These are phyloP conservation scores for Siniperca undulata DNA, from an alignment of 2,797 vertebrate genomes.

Conservation along the genomic window DNA sequence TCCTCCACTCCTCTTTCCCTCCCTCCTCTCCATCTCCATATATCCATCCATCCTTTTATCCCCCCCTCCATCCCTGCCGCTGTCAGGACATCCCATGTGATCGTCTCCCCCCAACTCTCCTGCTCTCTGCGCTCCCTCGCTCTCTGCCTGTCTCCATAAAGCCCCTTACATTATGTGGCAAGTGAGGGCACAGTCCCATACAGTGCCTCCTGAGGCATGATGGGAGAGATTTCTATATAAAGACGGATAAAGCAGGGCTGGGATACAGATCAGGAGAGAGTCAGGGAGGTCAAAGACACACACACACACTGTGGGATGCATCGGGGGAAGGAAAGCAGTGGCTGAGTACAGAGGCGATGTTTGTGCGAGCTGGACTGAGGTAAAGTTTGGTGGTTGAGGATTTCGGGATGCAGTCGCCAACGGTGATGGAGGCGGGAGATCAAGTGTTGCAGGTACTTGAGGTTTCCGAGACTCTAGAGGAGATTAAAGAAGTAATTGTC, in stretches of 20 bases:
- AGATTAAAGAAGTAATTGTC: slow-evolving; percentile 65
- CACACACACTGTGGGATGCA: slow-evolving; percentile 36
- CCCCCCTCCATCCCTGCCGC: slow-evolving; percentile 19
- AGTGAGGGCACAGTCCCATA: slow-evolving; percentile 68
- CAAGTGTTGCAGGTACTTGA: slow-evolving; percentile 71
- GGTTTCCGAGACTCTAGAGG: slow-evolving; percentile 55
- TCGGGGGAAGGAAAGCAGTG: slow-evolving; percentile 4
- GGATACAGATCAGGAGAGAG: slow-evolving; percentile 48
- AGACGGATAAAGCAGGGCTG: slow-evolving; percentile 63
- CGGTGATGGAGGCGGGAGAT: slow-evolving; percentile 58
- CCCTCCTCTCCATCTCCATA: not conserved
- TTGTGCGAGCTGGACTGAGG: slow-evolving; percentile 18
- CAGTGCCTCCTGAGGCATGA: slow-evolving; percentile 72
- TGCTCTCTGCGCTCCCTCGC: slow-evolving; percentile 18
- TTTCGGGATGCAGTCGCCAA: slow-evolving; percentile 39
- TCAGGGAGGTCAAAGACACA: slow-evolving; percentile 55
- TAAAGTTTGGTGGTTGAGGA: slow-evolving; percentile 26
- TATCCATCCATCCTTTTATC: slow-evolving; percentile 32
- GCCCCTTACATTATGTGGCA: slow-evolving; percentile 72
- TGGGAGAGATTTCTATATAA: slow-evolving; percentile 78
- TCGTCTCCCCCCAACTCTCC: slow-evolving; percentile 16
- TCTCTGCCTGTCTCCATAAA: slow-evolving; percentile 63
- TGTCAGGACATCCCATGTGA: slow-evolving; percentile 68
- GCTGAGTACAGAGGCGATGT: slow-evolving; percentile 17
- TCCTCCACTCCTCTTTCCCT: not conserved